Conservation (phyloP, 2,888 invertebrate genomes). For the Eupithecia centaureata region DNA sequence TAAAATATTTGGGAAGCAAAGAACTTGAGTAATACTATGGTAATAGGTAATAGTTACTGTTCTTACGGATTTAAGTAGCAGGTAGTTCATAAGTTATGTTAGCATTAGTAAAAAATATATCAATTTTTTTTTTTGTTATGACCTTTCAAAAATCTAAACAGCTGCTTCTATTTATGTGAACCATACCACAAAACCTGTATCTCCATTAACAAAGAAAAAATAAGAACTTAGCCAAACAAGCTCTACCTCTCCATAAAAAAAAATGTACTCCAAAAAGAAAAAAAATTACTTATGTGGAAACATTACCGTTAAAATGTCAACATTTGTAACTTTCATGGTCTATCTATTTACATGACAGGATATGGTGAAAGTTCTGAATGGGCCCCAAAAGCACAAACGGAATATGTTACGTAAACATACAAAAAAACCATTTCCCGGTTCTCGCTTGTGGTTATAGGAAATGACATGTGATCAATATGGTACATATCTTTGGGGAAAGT, state of each 20-base stretch:
- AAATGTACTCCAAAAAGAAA: too few relatives aligned
- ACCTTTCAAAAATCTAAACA: background rate
- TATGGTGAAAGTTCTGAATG: background rate
- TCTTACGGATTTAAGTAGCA: background rate
- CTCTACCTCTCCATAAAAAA: too few relatives aligned
- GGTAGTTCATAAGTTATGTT: too few relatives aligned
- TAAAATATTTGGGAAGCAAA: background rate
- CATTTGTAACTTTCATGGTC: background rate
- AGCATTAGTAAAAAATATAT: background rate
- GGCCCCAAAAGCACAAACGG: background rate
- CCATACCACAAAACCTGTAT: too few relatives aligned
- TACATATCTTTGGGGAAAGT: slow-evolving; percentile 43
- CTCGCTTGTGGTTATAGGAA: slow-evolving; percentile 17
- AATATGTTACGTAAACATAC: background rate
- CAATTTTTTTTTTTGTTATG: background rate
- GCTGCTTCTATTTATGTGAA: too few relatives aligned
- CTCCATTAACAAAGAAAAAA: too few relatives aligned
- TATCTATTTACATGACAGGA: background rate
- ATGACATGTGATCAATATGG: slow-evolving; percentile 40
- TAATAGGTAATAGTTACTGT: too few relatives aligned
- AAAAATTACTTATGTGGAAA: background rate
- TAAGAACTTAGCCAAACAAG: too few relatives aligned
- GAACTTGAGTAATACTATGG: too few relatives aligned
- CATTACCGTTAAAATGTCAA: background rate
- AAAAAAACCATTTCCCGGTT: background rate